These are phyloP conservation scores for Trematomus loennbergii DNA, from an alignment of 2,113 vertebrate species.

Conservation along the genomic window DNA sequence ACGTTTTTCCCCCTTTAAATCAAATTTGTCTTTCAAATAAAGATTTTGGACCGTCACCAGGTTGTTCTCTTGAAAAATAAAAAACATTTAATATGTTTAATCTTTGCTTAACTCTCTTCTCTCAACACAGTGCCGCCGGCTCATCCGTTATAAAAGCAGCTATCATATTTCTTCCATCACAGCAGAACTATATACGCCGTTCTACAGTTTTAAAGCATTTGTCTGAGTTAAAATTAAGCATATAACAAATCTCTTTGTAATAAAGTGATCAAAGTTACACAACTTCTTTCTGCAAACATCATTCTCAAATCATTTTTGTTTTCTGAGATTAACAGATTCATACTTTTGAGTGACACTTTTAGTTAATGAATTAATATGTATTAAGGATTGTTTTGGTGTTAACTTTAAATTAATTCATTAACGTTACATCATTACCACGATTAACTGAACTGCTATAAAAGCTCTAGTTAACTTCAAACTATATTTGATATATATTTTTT, in stretches of 20 bases:
- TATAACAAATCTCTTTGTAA: neutral
- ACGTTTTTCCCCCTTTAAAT: too few relatives aligned
- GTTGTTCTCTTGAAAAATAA: too few relatives aligned
- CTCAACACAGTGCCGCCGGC: neutral
- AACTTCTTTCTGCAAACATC: neutral
- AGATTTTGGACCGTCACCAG: too few relatives aligned
- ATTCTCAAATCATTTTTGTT: neutral
- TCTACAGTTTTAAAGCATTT: neutral
- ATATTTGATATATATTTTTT: conserved; percentile 6
- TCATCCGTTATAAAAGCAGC: neutral
- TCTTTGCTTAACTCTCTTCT: neutral
- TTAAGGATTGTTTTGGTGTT: neutral
- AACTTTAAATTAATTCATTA: neutral
- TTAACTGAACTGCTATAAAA: neutral
- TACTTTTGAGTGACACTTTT: conserved; percentile 3
- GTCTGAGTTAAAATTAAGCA: neutral
- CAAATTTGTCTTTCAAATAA: too few relatives aligned
- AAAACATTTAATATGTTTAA: neutral
- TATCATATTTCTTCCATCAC: neutral
- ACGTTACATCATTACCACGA: neutral
- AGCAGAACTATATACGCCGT: neutral
- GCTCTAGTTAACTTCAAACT: neutral
- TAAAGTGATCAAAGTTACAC: neutral
- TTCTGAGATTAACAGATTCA: neutral
- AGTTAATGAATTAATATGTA: neutral